Evolutionary conservation across 2,797 vertebrate species (phyloP).

Genomic region (Choloepus didactylus): DNA sequence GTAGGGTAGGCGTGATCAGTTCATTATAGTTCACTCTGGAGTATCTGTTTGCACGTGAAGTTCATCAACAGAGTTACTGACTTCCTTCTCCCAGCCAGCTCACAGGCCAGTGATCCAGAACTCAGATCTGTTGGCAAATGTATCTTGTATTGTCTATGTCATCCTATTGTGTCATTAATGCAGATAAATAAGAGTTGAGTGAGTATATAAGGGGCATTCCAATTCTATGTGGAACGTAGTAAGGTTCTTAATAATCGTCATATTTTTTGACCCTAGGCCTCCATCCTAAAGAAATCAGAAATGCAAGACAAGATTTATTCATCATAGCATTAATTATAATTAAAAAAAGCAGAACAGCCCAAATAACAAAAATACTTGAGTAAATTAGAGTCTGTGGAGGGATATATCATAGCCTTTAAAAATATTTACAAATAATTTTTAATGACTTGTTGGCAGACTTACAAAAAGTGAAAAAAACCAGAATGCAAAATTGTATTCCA

Average conservation of each 20-base stretch:
- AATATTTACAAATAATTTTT: slow-evolving; percentile 40
- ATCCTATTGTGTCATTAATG: neutral
- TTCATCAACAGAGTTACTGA: neutral
- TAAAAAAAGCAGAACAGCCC: slow-evolving; percentile 27
- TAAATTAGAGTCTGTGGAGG: neutral
- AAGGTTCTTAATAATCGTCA: slow-evolving; percentile 33
- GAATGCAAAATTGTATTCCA: neutral
- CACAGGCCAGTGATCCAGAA: slow-evolving; percentile 3
- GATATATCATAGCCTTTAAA: slow-evolving; percentile 12
- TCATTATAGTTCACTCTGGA: neutral
- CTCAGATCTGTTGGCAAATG: neutral
- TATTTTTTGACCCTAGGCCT: slow-evolving; percentile 29
- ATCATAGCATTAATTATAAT: neutral
- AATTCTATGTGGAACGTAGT: neutral
- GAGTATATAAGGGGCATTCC: slow-evolving; percentile 9
- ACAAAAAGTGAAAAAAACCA: neutral
- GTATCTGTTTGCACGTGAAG: neutral
- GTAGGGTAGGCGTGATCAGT: neutral
- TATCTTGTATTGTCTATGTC: neutral
- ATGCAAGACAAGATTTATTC: slow-evolving; percentile 23
- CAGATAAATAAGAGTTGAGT: neutral
- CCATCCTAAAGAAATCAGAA: slow-evolving; percentile 25
- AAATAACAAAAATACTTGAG: slow-evolving; percentile 23
- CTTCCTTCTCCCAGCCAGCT: neutral
- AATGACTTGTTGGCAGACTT: slow-evolving; percentile 24